Conservation (phyloP, 2,113 vertebrate species). For the Brachionichthys hirsutus region DNA sequence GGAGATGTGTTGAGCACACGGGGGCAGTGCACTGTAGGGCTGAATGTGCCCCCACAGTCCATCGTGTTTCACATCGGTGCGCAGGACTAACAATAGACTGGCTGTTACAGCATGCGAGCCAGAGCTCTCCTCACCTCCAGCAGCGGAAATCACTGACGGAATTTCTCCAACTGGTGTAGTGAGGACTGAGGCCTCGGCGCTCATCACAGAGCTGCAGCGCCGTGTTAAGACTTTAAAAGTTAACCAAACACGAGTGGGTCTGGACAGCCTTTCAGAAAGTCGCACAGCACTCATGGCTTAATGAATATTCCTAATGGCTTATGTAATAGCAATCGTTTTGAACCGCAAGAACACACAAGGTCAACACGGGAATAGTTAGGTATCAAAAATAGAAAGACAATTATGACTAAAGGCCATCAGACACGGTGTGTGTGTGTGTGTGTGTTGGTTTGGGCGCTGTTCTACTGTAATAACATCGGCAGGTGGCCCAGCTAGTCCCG, state of each 20-base stretch:
- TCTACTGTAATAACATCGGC: conserved; percentile 74
- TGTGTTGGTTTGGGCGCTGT: conserved; percentile 51
- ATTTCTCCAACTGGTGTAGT: conserved; percentile 51
- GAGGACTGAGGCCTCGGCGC: conserved; percentile 38
- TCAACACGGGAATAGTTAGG: conserved; percentile 6
- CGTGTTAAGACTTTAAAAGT: conserved; percentile 42
- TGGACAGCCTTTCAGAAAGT: conserved; percentile 43
- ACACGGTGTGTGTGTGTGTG: conserved; percentile 24
- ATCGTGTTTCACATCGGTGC: conserved; percentile 37
- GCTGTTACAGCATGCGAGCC: conserved; percentile 59
- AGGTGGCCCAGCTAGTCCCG: conserved; percentile 66
- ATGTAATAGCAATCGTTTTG: not conserved
- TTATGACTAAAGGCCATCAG: conserved; percentile 38
- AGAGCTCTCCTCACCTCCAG: conserved; percentile 63
- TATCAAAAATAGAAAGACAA: conserved; percentile 39
- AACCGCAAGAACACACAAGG: conserved; percentile 9
- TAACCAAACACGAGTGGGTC: conserved; percentile 47
- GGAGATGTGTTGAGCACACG: conserved; percentile 56
- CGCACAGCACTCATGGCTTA: conserved; percentile 32
- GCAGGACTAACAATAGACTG: conserved; percentile 63
- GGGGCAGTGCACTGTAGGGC: conserved; percentile 65
- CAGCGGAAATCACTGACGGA: conserved; percentile 58
- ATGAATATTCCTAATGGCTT: conserved; percentile 49
- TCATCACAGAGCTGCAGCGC: conserved; percentile 16
- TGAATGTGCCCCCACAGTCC: conserved; percentile 30